Conservation (phyloP, 2,113 vertebrate genomes). For the Nestor notabilis region DNA sequence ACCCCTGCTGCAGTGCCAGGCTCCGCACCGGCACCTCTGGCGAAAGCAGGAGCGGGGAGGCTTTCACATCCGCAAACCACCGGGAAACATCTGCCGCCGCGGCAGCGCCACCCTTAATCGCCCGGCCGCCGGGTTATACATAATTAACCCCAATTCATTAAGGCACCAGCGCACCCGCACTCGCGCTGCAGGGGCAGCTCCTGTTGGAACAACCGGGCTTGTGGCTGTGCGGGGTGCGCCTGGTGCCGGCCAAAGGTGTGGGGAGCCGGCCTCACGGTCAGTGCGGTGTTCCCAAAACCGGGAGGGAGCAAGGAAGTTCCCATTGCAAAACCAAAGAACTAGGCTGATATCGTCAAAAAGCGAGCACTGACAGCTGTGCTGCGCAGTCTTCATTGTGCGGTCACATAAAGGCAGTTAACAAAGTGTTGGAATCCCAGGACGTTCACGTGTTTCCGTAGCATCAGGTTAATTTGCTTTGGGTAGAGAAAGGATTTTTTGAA, state of each 20-base stretch:
- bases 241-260: fast-evolving
- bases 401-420: background rate
- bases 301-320: no score
- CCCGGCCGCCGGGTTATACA: fast-evolving
- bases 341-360: fast-evolving
- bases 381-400: fast-evolving
- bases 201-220: fast-evolving
- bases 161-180: fast-evolving
- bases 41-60: background rate
- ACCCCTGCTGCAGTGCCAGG: background rate
- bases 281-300: background rate
- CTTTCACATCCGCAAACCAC: slow-evolving; percentile 18
- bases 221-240: fast-evolving
- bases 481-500: background rate
- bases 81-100: background rate
- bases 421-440: background rate
- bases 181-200: background rate
- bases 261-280: fast-evolving
- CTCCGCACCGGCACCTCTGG: background rate
- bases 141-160: background rate
- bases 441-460: background rate
- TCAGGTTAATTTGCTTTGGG: background rate
- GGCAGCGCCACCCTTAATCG: fast-evolving
- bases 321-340: background rate
- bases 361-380: background rate